Percentiles rank a stretch among this genome's conserved stretches.
Conservation (phyloP, 2,797 vertebrate species). For the Morelia viridis region DNA sequence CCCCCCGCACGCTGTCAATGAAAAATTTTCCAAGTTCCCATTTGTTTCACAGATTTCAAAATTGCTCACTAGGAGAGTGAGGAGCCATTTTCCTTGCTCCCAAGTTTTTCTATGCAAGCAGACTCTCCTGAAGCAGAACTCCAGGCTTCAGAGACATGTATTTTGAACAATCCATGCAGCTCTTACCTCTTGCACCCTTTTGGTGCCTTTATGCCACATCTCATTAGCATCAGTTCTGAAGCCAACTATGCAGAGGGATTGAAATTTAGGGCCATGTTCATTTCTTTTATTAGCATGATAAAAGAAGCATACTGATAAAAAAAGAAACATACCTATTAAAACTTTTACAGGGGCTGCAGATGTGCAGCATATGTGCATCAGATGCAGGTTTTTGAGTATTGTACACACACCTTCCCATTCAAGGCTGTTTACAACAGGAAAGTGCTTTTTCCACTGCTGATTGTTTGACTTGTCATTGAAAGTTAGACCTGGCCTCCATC, state of each 20-base stretch:
- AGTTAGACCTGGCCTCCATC: too few relatives aligned
- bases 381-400: too few relatives aligned
- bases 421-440: background rate
- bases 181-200: background rate
- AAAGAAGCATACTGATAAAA: too few relatives aligned
- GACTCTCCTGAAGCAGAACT: background rate
- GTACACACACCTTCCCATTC: background rate
- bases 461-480: background rate
- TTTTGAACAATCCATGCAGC: constrained; percentile 3
- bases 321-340: too few relatives aligned
- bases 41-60: constrained; percentile 46
- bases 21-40: constrained; percentile 32
- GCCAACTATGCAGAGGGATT: background rate
- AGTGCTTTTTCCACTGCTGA: background rate
- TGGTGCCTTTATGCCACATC: background rate
- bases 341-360: too few relatives aligned
- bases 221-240: too few relatives aligned
- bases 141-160: constrained; percentile 10
- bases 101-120: background rate
- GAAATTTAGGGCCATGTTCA: background rate
- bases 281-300: too few relatives aligned
- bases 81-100: constrained; percentile 31
- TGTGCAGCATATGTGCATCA: background rate
- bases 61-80: constrained; percentile 47
- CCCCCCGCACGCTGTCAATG: constrained; percentile 48